Percentiles rank a stretch among this genome's conserved stretches.
These are phyloP conservation scores for Heliconius nattereri DNA, from an alignment of 1,140 invertebrate species.

Conservation along the genomic window DNA sequence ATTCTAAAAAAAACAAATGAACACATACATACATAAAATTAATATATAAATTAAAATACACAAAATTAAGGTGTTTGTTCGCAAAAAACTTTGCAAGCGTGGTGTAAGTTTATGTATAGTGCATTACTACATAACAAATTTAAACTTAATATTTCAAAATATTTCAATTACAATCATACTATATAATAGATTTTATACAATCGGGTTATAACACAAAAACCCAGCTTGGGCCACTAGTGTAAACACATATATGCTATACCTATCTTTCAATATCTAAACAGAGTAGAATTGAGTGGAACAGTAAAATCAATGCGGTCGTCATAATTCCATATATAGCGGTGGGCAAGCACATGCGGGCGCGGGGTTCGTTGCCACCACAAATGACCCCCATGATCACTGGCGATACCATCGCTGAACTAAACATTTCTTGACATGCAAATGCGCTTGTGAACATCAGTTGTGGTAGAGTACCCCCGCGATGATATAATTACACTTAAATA, in stretches of 20 bases:
- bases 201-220: neutral
- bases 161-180: too few species aligned
- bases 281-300: neutral
- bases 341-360: constrained; percentile 65
- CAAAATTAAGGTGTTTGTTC: too few species aligned
- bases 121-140: too few species aligned
- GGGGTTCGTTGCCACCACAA: constrained; percentile 53
- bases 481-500: constrained; percentile 25
- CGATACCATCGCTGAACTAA: constrained; percentile 67
- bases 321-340: constrained; percentile 38
- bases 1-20: too few species aligned
- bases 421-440: constrained; percentile 59
- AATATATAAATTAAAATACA: too few species aligned
- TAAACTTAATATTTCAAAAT: too few species aligned
- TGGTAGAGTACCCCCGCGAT: constrained; percentile 29
- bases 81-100: too few species aligned
- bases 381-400: constrained; percentile 64
- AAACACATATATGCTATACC: neutral
- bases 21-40: too few species aligned
- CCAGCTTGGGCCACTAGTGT: too few species aligned
- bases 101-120: too few species aligned
- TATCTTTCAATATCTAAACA: neutral
- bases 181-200: neutral
- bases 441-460: constrained; percentile 41
- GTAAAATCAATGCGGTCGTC: constrained; percentile 41